These are phyloP conservation scores for Oryzias melastigma DNA, from an alignment of 2,113 vertebrate genomes.

Conservation along the genomic window DNA sequence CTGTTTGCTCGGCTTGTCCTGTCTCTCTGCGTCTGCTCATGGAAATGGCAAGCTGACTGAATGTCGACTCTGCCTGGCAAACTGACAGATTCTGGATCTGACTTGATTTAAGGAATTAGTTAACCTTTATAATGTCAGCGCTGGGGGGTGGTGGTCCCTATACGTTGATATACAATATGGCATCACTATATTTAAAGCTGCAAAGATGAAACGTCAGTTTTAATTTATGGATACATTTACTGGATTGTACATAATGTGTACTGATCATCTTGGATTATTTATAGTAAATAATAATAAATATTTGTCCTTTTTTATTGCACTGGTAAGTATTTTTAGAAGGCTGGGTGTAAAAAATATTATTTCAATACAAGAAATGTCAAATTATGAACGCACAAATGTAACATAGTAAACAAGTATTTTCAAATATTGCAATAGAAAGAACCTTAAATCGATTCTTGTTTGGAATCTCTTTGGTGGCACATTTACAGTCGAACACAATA, in stretches of 20 bases:
- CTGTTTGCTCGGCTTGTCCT: slow-evolving; percentile 53
- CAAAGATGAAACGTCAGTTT: slow-evolving; percentile 17
- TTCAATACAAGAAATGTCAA: not conserved
- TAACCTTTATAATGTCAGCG: slow-evolving; percentile 78
- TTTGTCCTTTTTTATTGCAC: too few relatives aligned
- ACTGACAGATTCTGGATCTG: slow-evolving; percentile 70
- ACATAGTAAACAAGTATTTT: too few relatives aligned
- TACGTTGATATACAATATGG: slow-evolving; percentile 51
- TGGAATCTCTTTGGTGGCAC: slow-evolving; percentile 54
- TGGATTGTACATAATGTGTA: slow-evolving; percentile 36
- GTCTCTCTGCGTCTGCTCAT: slow-evolving; percentile 49
- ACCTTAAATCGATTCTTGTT: slow-evolving; percentile 47
- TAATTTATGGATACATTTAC: slow-evolving; percentile 55
- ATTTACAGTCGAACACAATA: slow-evolving; percentile 54
- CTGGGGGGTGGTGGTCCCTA: slow-evolving; percentile 38
- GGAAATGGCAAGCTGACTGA: slow-evolving; percentile 49
- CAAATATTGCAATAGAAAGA: too few relatives aligned
- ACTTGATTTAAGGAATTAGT: slow-evolving; percentile 77
- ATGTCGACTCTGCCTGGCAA: slow-evolving; percentile 44
- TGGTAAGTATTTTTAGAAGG: too few relatives aligned
- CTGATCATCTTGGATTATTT: not conserved
- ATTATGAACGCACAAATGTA: too few relatives aligned
- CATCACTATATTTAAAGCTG: slow-evolving; percentile 57
- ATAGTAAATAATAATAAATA: too few relatives aligned
- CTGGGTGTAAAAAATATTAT: too few relatives aligned